Conservation (phyloP, 2,888 invertebrate genomes). For the Leptopterna dolabrata region DNA sequence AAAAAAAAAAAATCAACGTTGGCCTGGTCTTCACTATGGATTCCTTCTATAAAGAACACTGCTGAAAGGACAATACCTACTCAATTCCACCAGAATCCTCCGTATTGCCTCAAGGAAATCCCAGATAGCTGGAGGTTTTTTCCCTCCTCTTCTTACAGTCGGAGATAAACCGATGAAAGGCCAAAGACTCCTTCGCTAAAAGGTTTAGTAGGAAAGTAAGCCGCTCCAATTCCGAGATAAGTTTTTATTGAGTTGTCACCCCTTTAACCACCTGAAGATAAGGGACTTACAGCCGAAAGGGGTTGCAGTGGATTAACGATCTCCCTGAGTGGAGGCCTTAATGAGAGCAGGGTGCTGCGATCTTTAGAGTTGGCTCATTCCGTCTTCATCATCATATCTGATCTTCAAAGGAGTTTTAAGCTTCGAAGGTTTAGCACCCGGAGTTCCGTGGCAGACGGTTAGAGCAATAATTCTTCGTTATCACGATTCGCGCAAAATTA, state of each 20-base stretch:
- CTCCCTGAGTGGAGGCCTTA: background rate
- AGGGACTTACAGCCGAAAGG: conserved; percentile 16
- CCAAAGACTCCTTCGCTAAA: background rate
- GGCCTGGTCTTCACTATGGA: background rate
- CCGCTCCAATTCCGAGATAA: conserved; percentile 12
- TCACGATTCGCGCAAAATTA: background rate
- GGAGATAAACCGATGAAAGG: conserved; percentile 1
- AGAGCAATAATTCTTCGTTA: background rate
- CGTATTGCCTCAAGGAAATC: background rate
- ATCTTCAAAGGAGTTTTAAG: background rate
- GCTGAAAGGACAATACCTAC: background rate
- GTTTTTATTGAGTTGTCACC: conserved; percentile 27
- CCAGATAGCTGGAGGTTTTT: background rate
- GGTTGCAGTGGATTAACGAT: conserved; percentile 9
- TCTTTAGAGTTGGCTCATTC: background rate
- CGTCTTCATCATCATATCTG: background rate
- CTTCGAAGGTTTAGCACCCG: background rate
- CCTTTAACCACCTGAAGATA: conserved; percentile 24
- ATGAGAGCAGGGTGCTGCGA: background rate
- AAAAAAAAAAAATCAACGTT: no score
- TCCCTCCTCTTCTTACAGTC: background rate
- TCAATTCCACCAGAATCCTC: background rate
- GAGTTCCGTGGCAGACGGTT: background rate
- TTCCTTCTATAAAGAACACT: background rate
- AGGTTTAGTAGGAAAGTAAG: conserved; percentile 28